Conservation (phyloP, 2,113 vertebrate genomes). For the Cyprinodon variegatus region DNA sequence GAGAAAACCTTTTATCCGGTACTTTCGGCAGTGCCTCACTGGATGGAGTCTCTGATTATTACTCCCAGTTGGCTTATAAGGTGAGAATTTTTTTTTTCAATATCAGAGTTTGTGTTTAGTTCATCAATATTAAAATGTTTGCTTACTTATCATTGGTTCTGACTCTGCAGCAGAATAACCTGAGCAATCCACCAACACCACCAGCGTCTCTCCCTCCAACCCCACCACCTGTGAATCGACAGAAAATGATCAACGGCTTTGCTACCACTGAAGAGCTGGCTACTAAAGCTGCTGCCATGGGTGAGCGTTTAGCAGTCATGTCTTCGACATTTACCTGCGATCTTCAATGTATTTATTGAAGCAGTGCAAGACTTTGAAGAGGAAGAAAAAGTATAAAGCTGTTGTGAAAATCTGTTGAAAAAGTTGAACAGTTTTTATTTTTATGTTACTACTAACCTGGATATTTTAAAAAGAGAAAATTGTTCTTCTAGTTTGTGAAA, state of each 20-base stretch:
- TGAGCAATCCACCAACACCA: slow-evolving; percentile 98
- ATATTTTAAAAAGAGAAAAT: not conserved
- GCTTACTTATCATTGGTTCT: slow-evolving; percentile 33
- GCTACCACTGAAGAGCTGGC: slow-evolving; percentile 95
- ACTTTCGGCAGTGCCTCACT: slow-evolving; percentile 94
- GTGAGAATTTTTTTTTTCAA: slow-evolving; percentile 49
- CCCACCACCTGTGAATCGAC: slow-evolving; percentile 91
- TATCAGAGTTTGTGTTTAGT: not conserved
- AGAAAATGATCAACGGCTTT: slow-evolving; percentile 97
- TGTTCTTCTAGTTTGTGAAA: not conserved
- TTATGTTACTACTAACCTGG: too few relatives aligned
- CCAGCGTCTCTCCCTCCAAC: slow-evolving; percentile 98
- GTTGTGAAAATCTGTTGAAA: too few relatives aligned
- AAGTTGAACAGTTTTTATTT: too few relatives aligned
- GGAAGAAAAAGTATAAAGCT: too few relatives aligned
- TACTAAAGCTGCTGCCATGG: slow-evolving; percentile 89
- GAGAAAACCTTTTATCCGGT: slow-evolving; percentile 92
- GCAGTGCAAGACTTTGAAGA: too few relatives aligned
- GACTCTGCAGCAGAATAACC: slow-evolving; percentile 90
- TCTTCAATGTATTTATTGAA: too few relatives aligned
- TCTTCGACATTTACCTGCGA: too few relatives aligned
- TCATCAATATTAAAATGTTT: not conserved
- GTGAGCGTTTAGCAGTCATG: slow-evolving; percentile 73
- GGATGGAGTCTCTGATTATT: slow-evolving; percentile 96
- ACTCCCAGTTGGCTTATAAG: slow-evolving; percentile 96